Conservation (phyloP, 2,888 invertebrate species). For the Harpagoxenus sublaevis region DNA sequence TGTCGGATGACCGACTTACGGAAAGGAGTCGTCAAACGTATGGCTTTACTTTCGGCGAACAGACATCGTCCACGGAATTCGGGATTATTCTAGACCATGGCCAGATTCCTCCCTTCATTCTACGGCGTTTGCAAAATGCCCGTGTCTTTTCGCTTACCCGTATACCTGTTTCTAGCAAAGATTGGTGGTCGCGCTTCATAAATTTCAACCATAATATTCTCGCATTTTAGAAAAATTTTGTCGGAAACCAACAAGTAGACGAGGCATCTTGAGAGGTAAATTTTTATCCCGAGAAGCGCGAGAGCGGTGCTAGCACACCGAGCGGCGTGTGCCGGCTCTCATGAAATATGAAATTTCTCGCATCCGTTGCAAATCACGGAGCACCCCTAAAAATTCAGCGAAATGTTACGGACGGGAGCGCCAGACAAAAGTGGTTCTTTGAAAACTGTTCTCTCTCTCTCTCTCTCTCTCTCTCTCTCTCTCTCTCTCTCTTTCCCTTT, state of each 20-base stretch:
- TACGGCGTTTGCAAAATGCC: conserved; percentile 13
- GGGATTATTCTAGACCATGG: conserved; percentile 67
- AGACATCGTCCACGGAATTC: conserved; percentile 62
- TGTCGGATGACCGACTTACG: conserved; percentile 57
- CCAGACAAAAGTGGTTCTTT: conserved; percentile 51
- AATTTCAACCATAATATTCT: conserved; percentile 55
- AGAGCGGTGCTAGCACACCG: conserved; percentile 15
- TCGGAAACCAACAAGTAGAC: conserved; percentile 37
- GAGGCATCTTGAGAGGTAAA: conserved; percentile 46
- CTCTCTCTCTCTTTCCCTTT: neutral
- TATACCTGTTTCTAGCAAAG: neutral
- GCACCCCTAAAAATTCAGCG: conserved; percentile 49
- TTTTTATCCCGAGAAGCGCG: conserved; percentile 30
- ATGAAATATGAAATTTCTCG: conserved; percentile 57
- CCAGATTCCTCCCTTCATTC: conserved; percentile 57
- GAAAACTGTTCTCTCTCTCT: conserved; percentile 8
- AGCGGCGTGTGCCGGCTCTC: conserved; percentile 31
- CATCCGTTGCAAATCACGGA: conserved; percentile 57
- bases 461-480: neutral
- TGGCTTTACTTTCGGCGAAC: conserved; percentile 46
- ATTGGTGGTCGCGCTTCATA: conserved; percentile 43
- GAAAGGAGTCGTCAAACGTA: conserved; percentile 52
- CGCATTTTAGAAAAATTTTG: conserved; percentile 57
- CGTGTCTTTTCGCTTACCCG: neutral
- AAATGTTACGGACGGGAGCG: conserved; percentile 34